A percentile compares a stretch with the other conserved stretches of the same genome.
These are phyloP conservation scores for Prunella strophiata DNA, from an alignment of 2,797 vertebrate species.

Conservation along the genomic window DNA sequence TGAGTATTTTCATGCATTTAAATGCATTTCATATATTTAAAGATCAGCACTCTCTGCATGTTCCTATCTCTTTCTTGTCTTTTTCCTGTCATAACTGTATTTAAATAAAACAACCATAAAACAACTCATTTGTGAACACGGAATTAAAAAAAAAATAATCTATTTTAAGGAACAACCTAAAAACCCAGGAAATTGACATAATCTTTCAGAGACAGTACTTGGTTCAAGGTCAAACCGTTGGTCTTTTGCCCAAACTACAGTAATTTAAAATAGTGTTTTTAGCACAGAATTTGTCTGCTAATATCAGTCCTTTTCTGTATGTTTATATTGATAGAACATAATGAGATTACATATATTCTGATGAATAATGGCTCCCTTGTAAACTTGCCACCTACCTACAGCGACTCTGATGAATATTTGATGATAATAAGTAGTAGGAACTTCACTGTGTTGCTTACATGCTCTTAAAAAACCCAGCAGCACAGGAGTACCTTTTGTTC, in stretches of 20 bases:
- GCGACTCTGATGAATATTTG: slow-evolving; percentile 42
- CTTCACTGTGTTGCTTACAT: not conserved
- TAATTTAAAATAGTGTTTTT: not conserved
- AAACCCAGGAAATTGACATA: not conserved
- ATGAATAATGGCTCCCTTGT: slow-evolving; percentile 7
- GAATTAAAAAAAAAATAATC: not conserved
- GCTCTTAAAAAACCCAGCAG: not conserved
- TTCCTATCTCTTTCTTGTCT: not conserved
- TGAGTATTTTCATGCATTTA: not conserved
- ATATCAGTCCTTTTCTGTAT: not conserved
- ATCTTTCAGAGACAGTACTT: not conserved
- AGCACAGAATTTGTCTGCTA: not conserved
- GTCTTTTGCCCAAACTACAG: not conserved
- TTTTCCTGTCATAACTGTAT: not conserved
- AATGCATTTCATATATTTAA: not conserved
- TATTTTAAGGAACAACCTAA: not conserved
- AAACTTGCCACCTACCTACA: slow-evolving; percentile 14
- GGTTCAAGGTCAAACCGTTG: not conserved
- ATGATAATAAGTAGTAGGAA: slow-evolving; percentile 34
- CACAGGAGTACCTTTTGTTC: not conserved
- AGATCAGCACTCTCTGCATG: not conserved
- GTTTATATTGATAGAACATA: not conserved
- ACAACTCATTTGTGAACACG: not conserved
- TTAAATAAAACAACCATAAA: not conserved
- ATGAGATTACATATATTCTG: slow-evolving; percentile 18